Evolutionary conservation across 1,140 invertebrate species (phyloP), one percentile per base, ranked within the genome.

Genomic region (Zophobas atratus): DNA sequence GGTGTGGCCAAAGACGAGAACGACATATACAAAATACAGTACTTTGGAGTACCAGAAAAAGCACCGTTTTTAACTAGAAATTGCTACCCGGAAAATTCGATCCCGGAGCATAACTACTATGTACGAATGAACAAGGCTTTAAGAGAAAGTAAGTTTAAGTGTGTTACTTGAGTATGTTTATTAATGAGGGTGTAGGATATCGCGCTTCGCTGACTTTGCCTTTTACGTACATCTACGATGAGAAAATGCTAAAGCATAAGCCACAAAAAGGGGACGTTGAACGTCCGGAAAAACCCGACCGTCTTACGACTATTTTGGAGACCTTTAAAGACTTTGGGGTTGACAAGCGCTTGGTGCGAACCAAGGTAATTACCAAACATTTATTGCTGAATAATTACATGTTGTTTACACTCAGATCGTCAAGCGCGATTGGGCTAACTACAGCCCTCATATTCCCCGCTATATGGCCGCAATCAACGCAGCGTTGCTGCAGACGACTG

Each of bases 261-360:
- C 83, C 87, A 73, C 77, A 81, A 36, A 72, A 77, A 6, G 86
- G 88, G 53, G 80, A 83, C 20, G 89, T 88, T 32, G 94, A 95
- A 88, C 92, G 94, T n/a, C 71, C 75, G n/a, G 96, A 97, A 86
- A 91, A 90, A 81, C 94, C 95, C 1, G 89, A 91, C 77, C 89
- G 95, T 75, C 92, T 96, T 73, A 87, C 88, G 2, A 89, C 87
- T 36, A 94, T 96, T 63, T 92, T 91, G 84, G 87, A 92, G 78
- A 90, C 90, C 76, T 91, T 93, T 75, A 86, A 90, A 48, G 92
- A 94, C 48, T 92, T 89, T 83, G 90, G 90, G 5, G 83, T 97
- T 55, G 79, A 94, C 1, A 86, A 91, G 43, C 87, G 93, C n/a
- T 91, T 94, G 84, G 86, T 89, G 55, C 83, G 88, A 33, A 76